Conservation (phyloP, 2,888 invertebrate genomes). For the Hydroisotoma schaefferi region DNA sequence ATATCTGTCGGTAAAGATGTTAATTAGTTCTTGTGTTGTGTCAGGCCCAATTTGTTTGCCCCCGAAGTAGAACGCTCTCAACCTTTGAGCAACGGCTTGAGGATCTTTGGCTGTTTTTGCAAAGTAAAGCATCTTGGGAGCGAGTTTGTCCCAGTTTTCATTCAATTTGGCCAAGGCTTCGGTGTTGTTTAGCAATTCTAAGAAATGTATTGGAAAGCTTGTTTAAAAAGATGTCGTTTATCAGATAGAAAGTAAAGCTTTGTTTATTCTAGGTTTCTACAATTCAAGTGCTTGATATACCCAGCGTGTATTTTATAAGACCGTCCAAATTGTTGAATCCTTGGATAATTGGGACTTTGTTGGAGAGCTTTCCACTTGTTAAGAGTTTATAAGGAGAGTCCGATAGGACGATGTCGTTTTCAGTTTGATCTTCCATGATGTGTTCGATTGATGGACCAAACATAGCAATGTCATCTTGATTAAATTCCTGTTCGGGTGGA, state of each 20-base stretch:
- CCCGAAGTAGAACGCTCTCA: slow-evolving; percentile 30
- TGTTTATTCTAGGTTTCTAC: too few relatives aligned
- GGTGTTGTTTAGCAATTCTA: slow-evolving; percentile 19
- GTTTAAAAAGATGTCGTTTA: background rate
- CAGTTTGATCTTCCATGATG: slow-evolving; percentile 25
- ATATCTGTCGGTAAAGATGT: slow-evolving; percentile 30
- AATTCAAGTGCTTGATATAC: too few relatives aligned
- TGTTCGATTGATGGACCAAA: slow-evolving; percentile 38
- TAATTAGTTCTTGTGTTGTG: background rate
- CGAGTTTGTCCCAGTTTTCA: slow-evolving; percentile 26
- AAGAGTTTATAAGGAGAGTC: slow-evolving; percentile 33
- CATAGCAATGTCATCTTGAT: slow-evolving; percentile 8
- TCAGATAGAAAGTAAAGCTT: background rate
- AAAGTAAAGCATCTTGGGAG: slow-evolving; percentile 24
- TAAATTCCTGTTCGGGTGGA: slow-evolving; percentile 8
- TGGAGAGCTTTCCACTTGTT: slow-evolving; percentile 30
- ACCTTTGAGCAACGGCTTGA: slow-evolving; percentile 19
- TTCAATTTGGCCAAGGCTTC: slow-evolving; percentile 22
- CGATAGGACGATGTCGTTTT: slow-evolving; percentile 24
- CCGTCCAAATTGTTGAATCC: slow-evolving; percentile 30
- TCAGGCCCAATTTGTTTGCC: slow-evolving; percentile 24
- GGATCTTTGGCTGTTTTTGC: slow-evolving; percentile 22
- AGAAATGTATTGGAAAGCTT: slow-evolving; percentile 1
- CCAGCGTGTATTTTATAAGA: too few relatives aligned
- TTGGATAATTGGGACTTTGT: slow-evolving; percentile 34